Conservation (phyloP, 2,888 invertebrate genomes). For the Hyles lineata region DNA sequence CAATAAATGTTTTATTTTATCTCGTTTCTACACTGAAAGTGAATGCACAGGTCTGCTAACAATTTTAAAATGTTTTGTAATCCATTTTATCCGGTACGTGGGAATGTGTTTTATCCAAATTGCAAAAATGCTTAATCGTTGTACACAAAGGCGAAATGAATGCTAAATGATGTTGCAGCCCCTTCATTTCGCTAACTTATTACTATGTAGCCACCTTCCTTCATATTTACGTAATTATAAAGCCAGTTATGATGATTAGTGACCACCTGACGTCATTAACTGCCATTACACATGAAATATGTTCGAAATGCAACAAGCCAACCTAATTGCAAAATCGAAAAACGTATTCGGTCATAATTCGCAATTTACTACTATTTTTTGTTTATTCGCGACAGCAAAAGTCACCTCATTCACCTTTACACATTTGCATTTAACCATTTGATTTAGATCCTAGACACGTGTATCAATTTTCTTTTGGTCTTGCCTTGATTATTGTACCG, state of each 20-base stretch:
- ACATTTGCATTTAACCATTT: conserved; percentile 53
- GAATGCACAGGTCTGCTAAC: too few relatives aligned
- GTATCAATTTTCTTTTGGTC: conserved; percentile 7
- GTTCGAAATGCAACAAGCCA: neutral
- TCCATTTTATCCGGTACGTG: too few relatives aligned
- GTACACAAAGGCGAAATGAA: neutral
- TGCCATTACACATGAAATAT: neutral
- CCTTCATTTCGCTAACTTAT: neutral
- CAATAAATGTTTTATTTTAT: too few relatives aligned
- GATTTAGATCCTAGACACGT: conserved; percentile 15
- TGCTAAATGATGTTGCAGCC: neutral
- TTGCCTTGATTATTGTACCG: neutral
- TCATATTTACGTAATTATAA: conserved; percentile 10
- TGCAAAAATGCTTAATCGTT: neutral
- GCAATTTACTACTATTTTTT: neutral
- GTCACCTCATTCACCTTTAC: conserved; percentile 52
- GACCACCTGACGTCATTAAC: neutral
- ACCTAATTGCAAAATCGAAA: neutral
- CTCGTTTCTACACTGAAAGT: too few relatives aligned
- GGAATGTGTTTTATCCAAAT: too few relatives aligned
- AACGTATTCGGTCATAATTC: neutral
- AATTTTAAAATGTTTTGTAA: too few relatives aligned
- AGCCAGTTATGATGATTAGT: conserved; percentile 3
- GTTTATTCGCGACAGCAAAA: conserved; percentile 38
- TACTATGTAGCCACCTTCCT: too few relatives aligned